These are phyloP conservation scores for Anser cygnoides DNA, from an alignment of 2,113 vertebrate species.

Conservation along the genomic window DNA sequence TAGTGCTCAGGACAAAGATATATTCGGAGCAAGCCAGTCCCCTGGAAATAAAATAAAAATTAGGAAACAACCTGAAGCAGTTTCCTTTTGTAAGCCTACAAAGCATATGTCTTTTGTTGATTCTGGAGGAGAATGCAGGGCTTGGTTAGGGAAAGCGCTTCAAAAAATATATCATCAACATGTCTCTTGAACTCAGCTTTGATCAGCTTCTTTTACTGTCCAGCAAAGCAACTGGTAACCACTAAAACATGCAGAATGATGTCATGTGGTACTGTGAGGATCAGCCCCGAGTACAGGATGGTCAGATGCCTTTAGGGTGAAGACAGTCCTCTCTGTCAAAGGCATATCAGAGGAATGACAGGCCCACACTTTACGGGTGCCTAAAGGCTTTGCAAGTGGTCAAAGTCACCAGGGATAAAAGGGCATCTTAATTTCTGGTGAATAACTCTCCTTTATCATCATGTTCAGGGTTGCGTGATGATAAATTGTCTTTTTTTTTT, in stretches of 20 bases:
- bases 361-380: neutral
- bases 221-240: slow-evolving; percentile 21
- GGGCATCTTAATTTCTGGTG: neutral
- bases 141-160: neutral
- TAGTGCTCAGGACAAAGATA: neutral
- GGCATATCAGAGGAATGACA: neutral
- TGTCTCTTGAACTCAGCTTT: slow-evolving; percentile 31
- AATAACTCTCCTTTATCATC: neutral
- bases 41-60: neutral
- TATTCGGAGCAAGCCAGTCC: neutral
- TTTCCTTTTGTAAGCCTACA: neutral
- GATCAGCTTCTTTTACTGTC: slow-evolving; percentile 41
- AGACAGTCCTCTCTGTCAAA: slow-evolving; percentile 23
- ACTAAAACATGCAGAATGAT: slow-evolving; percentile 40
- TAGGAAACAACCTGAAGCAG: neutral
- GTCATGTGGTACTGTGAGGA: neutral
- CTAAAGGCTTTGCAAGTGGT: neutral
- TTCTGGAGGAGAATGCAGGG: neutral
- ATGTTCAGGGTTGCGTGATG: neutral
- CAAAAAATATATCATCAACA: slow-evolving; percentile 4
- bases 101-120: neutral
- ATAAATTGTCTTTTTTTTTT: neutral
- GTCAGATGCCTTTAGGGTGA: slow-evolving; percentile 46
- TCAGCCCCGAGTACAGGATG: neutral
- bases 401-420: neutral